These are phyloP conservation scores for Oreochromis tanganicae DNA, from an alignment of 2,113 vertebrate species.

Conservation along the genomic window DNA sequence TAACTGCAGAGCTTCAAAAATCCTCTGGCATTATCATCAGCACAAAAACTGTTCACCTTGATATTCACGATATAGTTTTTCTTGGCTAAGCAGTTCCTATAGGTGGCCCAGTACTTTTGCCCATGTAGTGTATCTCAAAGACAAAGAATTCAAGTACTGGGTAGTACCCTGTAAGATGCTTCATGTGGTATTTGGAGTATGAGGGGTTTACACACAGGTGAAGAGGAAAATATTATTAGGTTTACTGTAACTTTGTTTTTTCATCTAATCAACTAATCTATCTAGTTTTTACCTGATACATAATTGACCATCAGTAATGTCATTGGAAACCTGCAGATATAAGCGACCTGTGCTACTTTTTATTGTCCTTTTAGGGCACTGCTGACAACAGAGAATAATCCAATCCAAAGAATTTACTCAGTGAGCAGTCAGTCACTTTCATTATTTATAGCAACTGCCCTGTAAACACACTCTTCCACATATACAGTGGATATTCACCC, in stretches of 20 bases:
- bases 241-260: background rate
- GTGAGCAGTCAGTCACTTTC: background rate
- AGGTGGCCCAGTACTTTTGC: background rate
- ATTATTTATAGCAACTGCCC: too few species aligned
- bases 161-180: background rate
- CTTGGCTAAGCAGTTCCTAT: background rate
- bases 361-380: background rate
- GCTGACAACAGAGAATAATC: too few species aligned
- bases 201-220: background rate
- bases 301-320: background rate
- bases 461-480: too few species aligned
- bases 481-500: background rate
- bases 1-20: background rate
- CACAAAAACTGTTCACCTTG: background rate
- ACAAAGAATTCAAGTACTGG: background rate
- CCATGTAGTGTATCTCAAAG: background rate
- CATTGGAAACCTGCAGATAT: background rate
- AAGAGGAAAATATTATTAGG: background rate
- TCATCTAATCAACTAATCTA: too few species aligned
- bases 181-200: background rate
- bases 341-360: accelerated
- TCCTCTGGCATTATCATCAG: background rate
- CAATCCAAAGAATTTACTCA: background rate
- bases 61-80: background rate
- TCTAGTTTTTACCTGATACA: background rate